Evolutionary conservation across 2,797 vertebrate genomes (phyloP), one percentile per base, ranked within the genome.

Genomic region (Gouania willdenowi): DNA sequence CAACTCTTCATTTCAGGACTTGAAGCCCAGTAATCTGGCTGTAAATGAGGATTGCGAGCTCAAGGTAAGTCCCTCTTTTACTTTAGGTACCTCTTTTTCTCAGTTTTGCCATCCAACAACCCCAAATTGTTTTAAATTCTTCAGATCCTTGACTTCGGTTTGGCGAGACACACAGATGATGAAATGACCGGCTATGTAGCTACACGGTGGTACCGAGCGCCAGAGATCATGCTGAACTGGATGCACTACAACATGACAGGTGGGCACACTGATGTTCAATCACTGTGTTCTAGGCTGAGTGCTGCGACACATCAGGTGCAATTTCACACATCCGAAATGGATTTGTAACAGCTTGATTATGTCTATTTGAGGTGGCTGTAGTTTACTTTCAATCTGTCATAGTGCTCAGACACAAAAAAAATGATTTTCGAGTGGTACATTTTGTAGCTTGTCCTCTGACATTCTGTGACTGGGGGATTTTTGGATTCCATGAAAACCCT

Each of bases 201-300:
- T 21, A 99, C 96, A 0, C 85, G 95, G 23, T 98, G 96, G 96
- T 98, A 98, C 80, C 66, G 96, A 19, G 96, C 96, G 12, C 96
- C 95, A 0, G 96, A 99, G 82, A 98, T 99, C 81, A 99, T 99
- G 95, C 89, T 99, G 9, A 98, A 99, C 78, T 99, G 96, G 96
- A 99, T 99, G 96, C 96, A 99, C 82, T 99, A 98, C 86, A 98
- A 97, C 85, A 93, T 95, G 87, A 98, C 96, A 72, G 95, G 95
- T 95, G 63, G n/a, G n/a, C n/a, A n/a, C n/a, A n/a, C n/a, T n/a
- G n/a, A n/a, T n/a, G n/a, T n/a, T n/a, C n/a, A n/a, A n/a, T n/a
- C n/a, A n/a, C n/a, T n/a, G n/a, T n/a, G n/a, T n/a, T n/a, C n/a
- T n/a, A n/a, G n/a, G n/a, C 2, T 23, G 2, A 41, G 25, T 25